These are phyloP conservation scores for Sarcophaga carnaria DNA, from an alignment of 2,888 invertebrate genomes.

Conservation along the genomic window DNA sequence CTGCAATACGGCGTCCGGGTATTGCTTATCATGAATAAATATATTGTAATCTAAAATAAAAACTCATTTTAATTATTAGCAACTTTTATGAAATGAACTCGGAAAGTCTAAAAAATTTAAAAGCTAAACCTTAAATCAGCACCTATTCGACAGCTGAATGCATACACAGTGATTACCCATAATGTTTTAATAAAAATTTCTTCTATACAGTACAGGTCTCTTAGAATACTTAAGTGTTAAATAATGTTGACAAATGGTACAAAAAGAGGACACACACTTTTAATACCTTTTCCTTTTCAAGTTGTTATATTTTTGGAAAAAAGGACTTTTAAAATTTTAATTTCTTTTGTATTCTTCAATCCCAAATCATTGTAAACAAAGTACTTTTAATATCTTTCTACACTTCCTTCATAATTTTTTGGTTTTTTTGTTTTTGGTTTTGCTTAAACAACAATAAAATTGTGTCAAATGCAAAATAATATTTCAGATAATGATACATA, in stretches of 20 bases:
- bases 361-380: conserved; percentile 15
- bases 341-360: conserved; percentile 29
- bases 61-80: no score
- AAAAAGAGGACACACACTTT: neutral
- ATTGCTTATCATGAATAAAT: no score
- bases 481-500: neutral
- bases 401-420: neutral
- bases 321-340: conserved; percentile 8
- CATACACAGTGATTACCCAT: conserved; percentile 10
- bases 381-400: neutral
- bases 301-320: neutral
- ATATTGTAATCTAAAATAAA: no score
- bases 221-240: conserved; percentile 24
- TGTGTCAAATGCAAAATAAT: conserved; percentile 43
- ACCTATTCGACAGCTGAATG: no score
- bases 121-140: no score
- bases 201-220: neutral
- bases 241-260: conserved; percentile 24
- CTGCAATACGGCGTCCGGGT: no score
- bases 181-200: conserved; percentile 2
- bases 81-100: no score
- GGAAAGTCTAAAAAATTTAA: no score
- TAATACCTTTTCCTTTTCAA: conserved; percentile 3
- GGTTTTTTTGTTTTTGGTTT: no score
- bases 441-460: conserved; percentile 27